phyloP scores from a whole-genome alignment of 1,140 invertebrate genomes.

The Trachymyrmex cornetzi region DNA sequence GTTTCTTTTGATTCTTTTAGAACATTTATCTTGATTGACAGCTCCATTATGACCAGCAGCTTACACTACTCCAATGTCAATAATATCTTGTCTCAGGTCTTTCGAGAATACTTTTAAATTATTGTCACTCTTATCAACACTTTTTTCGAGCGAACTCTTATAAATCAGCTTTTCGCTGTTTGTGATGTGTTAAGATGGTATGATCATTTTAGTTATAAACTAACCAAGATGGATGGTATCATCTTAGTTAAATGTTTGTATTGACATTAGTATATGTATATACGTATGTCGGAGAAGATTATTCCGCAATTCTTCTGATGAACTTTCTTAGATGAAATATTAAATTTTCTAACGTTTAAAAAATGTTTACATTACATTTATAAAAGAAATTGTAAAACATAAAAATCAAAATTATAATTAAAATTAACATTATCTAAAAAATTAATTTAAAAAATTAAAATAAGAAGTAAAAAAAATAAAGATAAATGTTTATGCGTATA shows the following conservation, averaged over 20 bases:
- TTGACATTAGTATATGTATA: background rate
- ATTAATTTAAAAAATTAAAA: no score
- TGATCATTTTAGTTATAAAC: background rate
- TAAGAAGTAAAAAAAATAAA: no score
- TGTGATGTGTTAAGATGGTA: background rate
- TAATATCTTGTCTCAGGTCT: conserved; percentile 24
- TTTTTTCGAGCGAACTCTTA: conserved; percentile 1
- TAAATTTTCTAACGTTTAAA: background rate
- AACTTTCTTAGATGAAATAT: background rate
- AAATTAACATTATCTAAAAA: background rate
- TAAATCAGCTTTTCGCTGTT: conserved; percentile 51
- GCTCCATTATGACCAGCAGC: conserved; percentile 40
- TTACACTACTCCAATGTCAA: background rate
- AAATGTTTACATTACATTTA: background rate
- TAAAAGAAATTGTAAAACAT: background rate
- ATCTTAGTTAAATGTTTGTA: background rate
- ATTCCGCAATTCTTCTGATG: background rate
- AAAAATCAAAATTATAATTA: background rate
- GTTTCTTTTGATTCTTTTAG: no score
- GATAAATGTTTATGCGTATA: background rate
- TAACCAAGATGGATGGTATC: no score
- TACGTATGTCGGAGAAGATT: background rate
- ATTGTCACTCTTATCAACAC: conserved; percentile 28
- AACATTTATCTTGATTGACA: conserved; percentile 43
- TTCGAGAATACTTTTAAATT: conserved; percentile 22